These are phyloP conservation scores for Neocrepidodera transversa DNA, from an alignment of 2,888 invertebrate genomes.

Conservation along the genomic window DNA sequence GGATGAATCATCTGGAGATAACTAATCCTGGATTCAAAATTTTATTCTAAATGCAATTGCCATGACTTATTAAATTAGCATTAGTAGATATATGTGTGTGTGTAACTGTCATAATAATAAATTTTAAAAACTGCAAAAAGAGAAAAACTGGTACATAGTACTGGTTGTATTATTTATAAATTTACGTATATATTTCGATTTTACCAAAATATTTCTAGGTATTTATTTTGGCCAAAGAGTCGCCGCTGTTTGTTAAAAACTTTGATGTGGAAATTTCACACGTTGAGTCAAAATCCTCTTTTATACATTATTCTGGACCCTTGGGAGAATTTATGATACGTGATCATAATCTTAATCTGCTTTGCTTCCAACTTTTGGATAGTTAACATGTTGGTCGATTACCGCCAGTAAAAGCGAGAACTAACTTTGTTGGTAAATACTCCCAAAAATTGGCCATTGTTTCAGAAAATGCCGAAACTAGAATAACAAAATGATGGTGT, in stretches of 20 bases:
- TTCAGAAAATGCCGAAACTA: neutral
- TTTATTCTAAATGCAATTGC: no score
- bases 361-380: constrained; percentile 16
- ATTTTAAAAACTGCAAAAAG: no score
- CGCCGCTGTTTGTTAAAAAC: constrained; percentile 5
- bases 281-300: constrained; percentile 17
- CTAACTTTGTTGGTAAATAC: constrained; percentile 13
- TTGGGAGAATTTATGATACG: constrained; percentile 24
- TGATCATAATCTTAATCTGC: constrained; percentile 29
- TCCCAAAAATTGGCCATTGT: constrained; percentile 8
- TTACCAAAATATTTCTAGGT: no score
- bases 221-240: no score
- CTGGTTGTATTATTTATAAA: no score
- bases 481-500: constrained; percentile 1
- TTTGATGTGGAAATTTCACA: constrained; percentile 14
- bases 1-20: no score
- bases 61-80: no score
- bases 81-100: no score
- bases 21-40: no score
- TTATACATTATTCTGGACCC: constrained; percentile 21
- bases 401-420: constrained; percentile 11
- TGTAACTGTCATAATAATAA: no score
- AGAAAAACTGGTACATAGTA: no score
- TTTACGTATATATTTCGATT: no score
- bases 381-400: constrained; percentile 18